A percentile compares a stretch with the other conserved stretches of the same genome.
Conservation (phyloP, 2,888 invertebrate species). For the Heliconius ismenius region DNA sequence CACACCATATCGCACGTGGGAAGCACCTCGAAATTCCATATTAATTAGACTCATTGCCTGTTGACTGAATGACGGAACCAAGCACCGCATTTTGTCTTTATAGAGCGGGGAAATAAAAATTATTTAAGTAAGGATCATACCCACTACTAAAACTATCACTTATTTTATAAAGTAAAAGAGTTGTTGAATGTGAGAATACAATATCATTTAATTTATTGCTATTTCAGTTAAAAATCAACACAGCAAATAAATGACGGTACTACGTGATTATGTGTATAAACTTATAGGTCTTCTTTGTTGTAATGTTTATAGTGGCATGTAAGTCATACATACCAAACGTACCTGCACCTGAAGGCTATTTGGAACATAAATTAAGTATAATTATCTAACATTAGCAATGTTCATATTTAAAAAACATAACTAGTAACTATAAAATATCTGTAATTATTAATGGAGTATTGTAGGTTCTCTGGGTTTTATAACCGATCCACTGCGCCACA, state of each 20-base stretch:
- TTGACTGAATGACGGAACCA: not conserved
- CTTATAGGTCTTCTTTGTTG: not conserved
- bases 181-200: too few species aligned
- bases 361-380: not conserved
- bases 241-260: not conserved
- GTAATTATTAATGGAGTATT: not conserved
- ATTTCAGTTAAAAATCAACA: conserved; percentile 4
- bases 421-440: not conserved
- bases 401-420: not conserved
- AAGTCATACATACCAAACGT: not conserved
- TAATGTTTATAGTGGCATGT: not conserved
- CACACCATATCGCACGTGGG: too few species aligned
- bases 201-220: too few species aligned
- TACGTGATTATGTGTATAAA: too few species aligned
- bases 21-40: not conserved
- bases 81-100: not conserved
- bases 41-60: not conserved
- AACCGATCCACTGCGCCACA: not conserved
- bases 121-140: too few species aligned
- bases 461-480: not conserved
- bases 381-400: not conserved
- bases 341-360: not conserved
- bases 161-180: too few species aligned
- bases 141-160: too few species aligned
- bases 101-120: too few species aligned